phyloP scores from a whole-genome alignment of 2,797 vertebrate species.

The Sphenopsis melanotis region DNA sequence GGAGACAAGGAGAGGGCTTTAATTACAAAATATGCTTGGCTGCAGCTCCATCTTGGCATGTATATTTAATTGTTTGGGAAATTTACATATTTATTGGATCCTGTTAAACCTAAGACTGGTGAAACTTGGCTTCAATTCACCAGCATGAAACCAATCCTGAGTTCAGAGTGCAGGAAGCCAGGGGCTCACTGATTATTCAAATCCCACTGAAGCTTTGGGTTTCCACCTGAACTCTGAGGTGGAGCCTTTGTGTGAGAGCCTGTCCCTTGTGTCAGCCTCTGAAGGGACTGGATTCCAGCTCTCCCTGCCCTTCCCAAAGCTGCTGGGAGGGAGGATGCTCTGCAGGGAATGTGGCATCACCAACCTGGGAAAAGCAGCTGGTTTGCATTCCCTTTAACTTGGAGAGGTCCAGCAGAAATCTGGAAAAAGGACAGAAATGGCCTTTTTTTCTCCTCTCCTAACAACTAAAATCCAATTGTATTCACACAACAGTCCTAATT shows the following conservation, averaged over 20 bases:
- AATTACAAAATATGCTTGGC: background rate
- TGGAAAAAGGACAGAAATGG: background rate
- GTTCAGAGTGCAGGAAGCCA: background rate
- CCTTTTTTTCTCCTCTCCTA: background rate
- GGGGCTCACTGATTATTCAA: background rate
- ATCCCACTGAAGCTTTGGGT: background rate
- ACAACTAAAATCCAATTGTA: background rate
- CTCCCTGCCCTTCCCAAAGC: background rate
- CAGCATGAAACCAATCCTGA: background rate
- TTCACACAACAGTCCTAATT: background rate
- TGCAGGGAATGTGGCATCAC: background rate
- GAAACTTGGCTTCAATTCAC: background rate
- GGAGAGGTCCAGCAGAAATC: background rate
- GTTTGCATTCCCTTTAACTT: background rate
- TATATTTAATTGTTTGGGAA: background rate
- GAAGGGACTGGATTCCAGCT: background rate
- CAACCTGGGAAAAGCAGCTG: background rate
- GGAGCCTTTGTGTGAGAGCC: background rate
- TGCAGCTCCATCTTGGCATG: background rate
- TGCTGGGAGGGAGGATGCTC: background rate
- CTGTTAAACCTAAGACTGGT: background rate
- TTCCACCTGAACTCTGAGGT: background rate
- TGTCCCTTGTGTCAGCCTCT: background rate
- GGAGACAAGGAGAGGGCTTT: background rate
- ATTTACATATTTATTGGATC: constrained; percentile 33